phyloP scores from a whole-genome alignment of 2,888 invertebrate species.

The Dicyrtoma fusca region DNA sequence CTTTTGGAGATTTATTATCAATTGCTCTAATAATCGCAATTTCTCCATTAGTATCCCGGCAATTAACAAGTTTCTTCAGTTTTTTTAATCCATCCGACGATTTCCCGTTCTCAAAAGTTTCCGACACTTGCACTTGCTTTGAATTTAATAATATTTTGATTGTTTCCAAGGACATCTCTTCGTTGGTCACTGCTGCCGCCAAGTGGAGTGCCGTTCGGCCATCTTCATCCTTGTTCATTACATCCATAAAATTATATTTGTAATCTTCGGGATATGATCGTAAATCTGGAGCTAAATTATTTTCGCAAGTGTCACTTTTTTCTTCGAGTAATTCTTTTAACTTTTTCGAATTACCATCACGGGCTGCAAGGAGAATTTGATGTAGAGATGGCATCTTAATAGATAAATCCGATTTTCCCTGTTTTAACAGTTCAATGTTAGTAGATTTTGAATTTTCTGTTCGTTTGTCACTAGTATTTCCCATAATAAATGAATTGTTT shows the following conservation, averaged over 20 bases:
- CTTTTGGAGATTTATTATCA: conserved; percentile 7
- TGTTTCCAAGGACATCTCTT: neutral
- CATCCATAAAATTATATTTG: neutral
- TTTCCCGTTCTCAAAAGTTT: neutral
- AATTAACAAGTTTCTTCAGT: neutral
- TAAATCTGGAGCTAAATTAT: too few species aligned
- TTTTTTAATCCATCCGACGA: neutral
- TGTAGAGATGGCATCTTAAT: too few species aligned
- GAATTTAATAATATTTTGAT: neutral
- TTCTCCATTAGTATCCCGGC: neutral
- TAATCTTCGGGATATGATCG: neutral
- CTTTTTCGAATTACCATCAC: too few species aligned
- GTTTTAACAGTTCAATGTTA: too few species aligned
- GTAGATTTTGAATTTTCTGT: too few species aligned
- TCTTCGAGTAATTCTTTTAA: too few species aligned
- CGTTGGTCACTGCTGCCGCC: conserved; percentile 13
- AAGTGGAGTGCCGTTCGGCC: conserved; percentile 4
- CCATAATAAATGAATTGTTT: too few species aligned
- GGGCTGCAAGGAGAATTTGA: too few species aligned
- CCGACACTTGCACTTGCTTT: neutral
- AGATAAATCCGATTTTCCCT: too few species aligned
- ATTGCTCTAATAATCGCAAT: conserved; percentile 6
- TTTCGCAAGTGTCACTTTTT: too few species aligned
- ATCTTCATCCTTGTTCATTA: neutral
- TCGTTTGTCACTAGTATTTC: too few species aligned